Base-by-base conservation (phyloP, 2,888 invertebrate genomes). In the Amblyjoppa fuscipennis region DNA sequence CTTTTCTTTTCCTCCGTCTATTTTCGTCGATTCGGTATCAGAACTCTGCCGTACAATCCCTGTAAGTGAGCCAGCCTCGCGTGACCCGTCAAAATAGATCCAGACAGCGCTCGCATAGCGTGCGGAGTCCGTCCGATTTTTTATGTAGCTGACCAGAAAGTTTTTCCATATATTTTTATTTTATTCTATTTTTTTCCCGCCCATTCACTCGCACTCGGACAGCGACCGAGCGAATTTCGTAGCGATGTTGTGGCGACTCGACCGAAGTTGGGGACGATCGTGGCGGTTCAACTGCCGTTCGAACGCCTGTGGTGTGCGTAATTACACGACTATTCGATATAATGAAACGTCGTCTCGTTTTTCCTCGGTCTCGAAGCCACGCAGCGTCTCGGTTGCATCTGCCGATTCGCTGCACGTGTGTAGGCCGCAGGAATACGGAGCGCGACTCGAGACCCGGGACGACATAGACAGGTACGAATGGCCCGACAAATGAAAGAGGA, bases 261-360 rank as follows among this genome's bases (percentile, higher is more conserved):
- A 71, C 66, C 64, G 49, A 53, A 51, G 53, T 25, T 45, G 56
- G 49, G 56, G n/a, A 80, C 75, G 53, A 81, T 80, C 68, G 71
- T 61, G 53, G 61, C 51, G 77, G 45, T 87, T 87, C 84, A 89
- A 92, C 93, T 93, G 93, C 93, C 93, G 92, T 93, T 91, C 92
- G 41, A 84, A 89, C 59, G 74, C 70, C 53, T 66, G 85, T 83
- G 59, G 84, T 79, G 80, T 78, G 86, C 89, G 77, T 51, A 80
- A 75, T 82, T 91, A 93, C 93, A 93, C 90, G 92, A 93, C 92
- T 93, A 93, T 93, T 89, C 93, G 92, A 93, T 93, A 93, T 87
- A 84, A 81, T 89, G 88, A 87, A 76, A 79, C 76, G 81, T 64
- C 83, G 76, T 81, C 86, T 78, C 71, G 73, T 53, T 53, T 11